Base-by-base conservation (phyloP, 2,797 vertebrate genomes). In the Nannoperca obscura region DNA sequence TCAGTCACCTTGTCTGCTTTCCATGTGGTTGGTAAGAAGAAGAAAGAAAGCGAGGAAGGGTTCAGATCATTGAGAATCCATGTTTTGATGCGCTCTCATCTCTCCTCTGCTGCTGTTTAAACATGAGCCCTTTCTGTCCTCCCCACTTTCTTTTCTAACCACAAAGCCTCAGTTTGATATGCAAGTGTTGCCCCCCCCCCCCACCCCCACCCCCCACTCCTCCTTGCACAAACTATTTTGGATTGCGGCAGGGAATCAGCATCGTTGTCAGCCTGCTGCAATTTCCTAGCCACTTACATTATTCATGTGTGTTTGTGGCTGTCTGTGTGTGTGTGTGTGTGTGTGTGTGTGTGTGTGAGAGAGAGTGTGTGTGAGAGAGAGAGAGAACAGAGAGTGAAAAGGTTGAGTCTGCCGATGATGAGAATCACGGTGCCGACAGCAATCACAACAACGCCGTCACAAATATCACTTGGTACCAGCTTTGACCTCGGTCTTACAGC, bases 161-260 rank as follows among this genome's bases (percentile, higher is more conserved):
- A 88, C 85, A 84, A 90, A 88, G 81, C 84, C 83, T 44, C 38
- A 3, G 81, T 88, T 90, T 93, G 86, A 90, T 88, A 91, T 91
- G 84, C 87, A 82, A 88, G 88, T 73, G 85, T 80, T 86, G 78
- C 36, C 64, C 62, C 62, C n/a, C 32, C 14, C 32, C 49, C 58
- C 0, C 36, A n/a, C n/a, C n/a, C n/a, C n/a, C n/a, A n/a, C n/a
- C n/a, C n/a, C n/a, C n/a, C n/a, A n/a, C n/a, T n/a, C 61, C 53
- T 67, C 36, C 71, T 1, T 53, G 40, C 74, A 27, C 69, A 76
- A 83, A 86, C 82, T 80, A 86, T 85, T 91, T 84, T 79, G 86
- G 88, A 91, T 86, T 88, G 87, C 50, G 49, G 71, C 14, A n/a
- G 69, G 57, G 85, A 89, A 90, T 91, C 87, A 79, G 86, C 53